Evolutionary conservation across 2,113 vertebrate genomes (phyloP).

Genomic region (Euleptes europaea): DNA sequence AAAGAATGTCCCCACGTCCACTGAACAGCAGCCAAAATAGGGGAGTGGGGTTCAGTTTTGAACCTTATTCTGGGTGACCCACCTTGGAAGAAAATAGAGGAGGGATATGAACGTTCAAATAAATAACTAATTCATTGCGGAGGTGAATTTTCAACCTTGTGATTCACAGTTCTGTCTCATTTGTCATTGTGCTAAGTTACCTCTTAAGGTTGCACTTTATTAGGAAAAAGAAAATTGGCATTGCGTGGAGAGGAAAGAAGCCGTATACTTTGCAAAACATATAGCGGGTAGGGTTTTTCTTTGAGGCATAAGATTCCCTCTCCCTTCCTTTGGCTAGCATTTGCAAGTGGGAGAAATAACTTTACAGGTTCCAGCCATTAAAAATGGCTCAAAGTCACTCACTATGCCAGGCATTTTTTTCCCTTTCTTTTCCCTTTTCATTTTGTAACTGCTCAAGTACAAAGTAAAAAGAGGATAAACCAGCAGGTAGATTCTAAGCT

Average conservation of each 20-base stretch:
- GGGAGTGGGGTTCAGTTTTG: too few relatives aligned
- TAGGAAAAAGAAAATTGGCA: neutral
- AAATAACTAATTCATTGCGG: too few relatives aligned
- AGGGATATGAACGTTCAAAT: neutral
- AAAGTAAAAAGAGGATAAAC: neutral
- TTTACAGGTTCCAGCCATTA: neutral
- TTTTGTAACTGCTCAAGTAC: neutral
- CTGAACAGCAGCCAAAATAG: too few relatives aligned
- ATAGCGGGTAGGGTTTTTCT: neutral
- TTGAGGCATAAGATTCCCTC: neutral
- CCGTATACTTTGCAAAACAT: neutral
- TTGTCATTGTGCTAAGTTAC: neutral
- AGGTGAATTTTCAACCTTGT: too few relatives aligned
- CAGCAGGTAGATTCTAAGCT: slow-evolving; percentile 11
- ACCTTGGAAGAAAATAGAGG: neutral
- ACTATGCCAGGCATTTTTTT: neutral
- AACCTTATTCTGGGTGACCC: too few relatives aligned
- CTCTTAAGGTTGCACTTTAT: neutral
- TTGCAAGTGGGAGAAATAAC: neutral
- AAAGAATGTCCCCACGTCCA: too few relatives aligned
- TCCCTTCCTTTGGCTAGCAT: neutral
- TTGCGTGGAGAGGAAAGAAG: neutral
- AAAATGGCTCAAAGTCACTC: neutral
- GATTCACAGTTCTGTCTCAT: too few relatives aligned
- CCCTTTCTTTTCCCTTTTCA: neutral